phyloP scores from a whole-genome alignment of 2,797 vertebrate species.

The Pseudochirops cupreus region DNA sequence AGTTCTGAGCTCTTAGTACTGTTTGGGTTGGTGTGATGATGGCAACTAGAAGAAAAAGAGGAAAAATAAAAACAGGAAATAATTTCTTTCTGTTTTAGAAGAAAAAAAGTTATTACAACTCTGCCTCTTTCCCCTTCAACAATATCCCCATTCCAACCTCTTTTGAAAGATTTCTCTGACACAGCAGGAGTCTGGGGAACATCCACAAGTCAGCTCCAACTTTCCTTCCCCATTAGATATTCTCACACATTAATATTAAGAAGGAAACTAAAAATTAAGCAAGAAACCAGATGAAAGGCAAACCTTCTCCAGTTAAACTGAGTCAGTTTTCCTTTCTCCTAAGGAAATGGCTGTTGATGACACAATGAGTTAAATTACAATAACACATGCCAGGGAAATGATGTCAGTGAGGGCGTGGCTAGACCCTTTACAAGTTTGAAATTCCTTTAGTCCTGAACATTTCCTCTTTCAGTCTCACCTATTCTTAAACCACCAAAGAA shows the following conservation, averaged over 20 bases:
- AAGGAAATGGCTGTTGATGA: conserved; percentile 72
- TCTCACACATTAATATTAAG: conserved; percentile 39
- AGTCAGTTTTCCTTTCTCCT: conserved; percentile 49
- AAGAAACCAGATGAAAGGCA: conserved; percentile 42
- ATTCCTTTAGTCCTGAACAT: conserved; percentile 66
- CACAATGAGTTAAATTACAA: conserved; percentile 74
- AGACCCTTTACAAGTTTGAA: conserved; percentile 62
- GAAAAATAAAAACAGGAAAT: conserved; percentile 24
- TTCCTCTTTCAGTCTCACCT: conserved; percentile 61
- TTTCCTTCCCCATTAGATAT: background rate
- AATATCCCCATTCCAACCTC: background rate
- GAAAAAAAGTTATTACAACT: background rate
- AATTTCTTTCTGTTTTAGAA: conserved; percentile 19
- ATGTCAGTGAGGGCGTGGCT: conserved; percentile 73
- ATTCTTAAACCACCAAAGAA: conserved; percentile 20
- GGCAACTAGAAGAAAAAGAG: conserved; percentile 40
- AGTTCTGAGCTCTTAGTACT: conserved; percentile 16
- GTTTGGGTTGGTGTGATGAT: conserved; percentile 26
- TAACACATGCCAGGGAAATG: conserved; percentile 76
- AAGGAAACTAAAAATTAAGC: conserved; percentile 53
- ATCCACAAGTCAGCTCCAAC: background rate
- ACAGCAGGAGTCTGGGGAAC: conserved; percentile 1
- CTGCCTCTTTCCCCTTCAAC: conserved; percentile 33
- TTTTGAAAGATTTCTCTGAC: conserved; percentile 46
- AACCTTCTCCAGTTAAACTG: conserved; percentile 51